These are phyloP conservation scores for Scaptomyza polygonia DNA, from an alignment of 2,888 invertebrate species.

Conservation along the genomic window DNA sequence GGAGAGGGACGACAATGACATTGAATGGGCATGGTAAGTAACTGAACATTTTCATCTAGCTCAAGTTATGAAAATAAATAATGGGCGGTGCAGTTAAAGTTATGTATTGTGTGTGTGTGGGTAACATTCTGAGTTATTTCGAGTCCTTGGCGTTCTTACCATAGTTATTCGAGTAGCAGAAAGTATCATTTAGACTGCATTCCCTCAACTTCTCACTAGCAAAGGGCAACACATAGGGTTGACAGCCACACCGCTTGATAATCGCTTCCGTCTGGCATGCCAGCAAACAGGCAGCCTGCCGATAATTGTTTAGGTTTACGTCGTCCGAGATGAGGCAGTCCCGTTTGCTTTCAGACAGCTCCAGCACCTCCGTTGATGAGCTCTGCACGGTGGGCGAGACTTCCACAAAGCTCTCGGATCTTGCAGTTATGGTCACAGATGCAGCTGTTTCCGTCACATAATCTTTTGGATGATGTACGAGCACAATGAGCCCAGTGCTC, in stretches of 20 bases:
- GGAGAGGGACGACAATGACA: conserved; percentile 21
- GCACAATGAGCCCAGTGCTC: conserved; percentile 82
- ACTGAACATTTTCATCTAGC: not conserved
- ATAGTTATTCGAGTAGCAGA: conserved; percentile 80
- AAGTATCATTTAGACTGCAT: conserved; percentile 81
- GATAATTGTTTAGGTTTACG: conserved; percentile 75
- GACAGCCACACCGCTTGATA: conserved; percentile 80
- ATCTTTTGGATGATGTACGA: conserved; percentile 84
- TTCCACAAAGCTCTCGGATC: conserved; percentile 83
- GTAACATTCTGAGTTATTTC: not conserved
- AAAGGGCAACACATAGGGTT: conserved; percentile 82
- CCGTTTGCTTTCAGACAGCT: conserved; percentile 78
- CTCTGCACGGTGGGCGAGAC: conserved; percentile 82
- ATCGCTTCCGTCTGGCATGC: conserved; percentile 81
- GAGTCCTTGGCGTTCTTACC: conserved; percentile 63
- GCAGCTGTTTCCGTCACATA: conserved; percentile 82
- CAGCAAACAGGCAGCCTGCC: conserved; percentile 82
- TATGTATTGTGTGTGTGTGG: not conserved
- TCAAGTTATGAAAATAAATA: not conserved
- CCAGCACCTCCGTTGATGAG: conserved; percentile 82
- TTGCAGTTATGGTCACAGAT: conserved; percentile 81
- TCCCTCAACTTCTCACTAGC: conserved; percentile 69
- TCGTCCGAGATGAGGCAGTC: conserved; percentile 83
- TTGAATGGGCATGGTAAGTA: conserved; percentile 6
- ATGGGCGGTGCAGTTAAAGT: not conserved